Conservation (phyloP, 2,888 invertebrate genomes). For the Hetaerina titia region DNA sequence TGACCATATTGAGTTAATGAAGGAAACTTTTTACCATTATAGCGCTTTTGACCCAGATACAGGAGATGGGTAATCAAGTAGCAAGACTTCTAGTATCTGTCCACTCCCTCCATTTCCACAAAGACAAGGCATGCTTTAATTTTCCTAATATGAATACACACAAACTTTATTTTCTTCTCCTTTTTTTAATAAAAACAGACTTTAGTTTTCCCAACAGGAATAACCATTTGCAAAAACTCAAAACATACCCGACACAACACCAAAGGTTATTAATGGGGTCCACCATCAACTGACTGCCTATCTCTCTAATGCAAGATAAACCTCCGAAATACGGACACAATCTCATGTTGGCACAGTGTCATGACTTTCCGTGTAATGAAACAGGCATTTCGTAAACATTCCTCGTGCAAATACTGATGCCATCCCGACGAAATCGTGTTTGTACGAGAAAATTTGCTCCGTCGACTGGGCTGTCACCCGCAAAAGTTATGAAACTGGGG, state of each 20-base stretch:
- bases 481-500: neutral
- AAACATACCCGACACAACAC: neutral
- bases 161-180: too few relatives aligned
- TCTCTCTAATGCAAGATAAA: neutral
- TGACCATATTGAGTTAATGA: too few relatives aligned
- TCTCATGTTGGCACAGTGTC: neutral
- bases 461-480: neutral
- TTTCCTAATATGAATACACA: too few relatives aligned
- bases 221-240: neutral
- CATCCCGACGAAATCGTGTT: neutral
- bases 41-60: too few relatives aligned
- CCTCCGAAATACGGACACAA: neutral
- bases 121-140: too few relatives aligned
- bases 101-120: too few relatives aligned
- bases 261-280: neutral
- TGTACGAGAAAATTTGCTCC: neutral
- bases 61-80: too few relatives aligned
- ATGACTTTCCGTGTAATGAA: constrained; percentile 9
- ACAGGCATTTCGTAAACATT: neutral
- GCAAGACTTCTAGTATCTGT: too few relatives aligned
- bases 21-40: too few relatives aligned
- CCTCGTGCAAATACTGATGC: neutral
- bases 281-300: neutral
- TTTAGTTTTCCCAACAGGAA: too few relatives aligned
- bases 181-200: too few relatives aligned